Base-by-base conservation (phyloP, 2,888 invertebrate genomes). In the Hedya salicella region DNA sequence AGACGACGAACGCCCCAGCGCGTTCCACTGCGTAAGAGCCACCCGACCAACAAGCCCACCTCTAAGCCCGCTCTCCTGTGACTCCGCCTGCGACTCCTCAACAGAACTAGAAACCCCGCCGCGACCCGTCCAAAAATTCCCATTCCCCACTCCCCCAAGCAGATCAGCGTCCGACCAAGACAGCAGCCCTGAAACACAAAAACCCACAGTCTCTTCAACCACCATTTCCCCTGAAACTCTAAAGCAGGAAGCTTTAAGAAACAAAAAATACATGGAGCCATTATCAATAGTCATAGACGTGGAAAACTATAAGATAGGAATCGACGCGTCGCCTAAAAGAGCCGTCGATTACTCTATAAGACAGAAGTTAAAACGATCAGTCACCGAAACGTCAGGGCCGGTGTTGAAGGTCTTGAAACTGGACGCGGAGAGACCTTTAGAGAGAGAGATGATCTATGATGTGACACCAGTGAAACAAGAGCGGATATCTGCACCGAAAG, bases 1-100 rank as follows among this genome's bases (percentile, higher is more conserved):
- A n/a, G 91, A 91, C 36, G 88, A 86, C 62, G 89, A 91, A 63
- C 73, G 92, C 75, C 89, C 86, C 0, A 91, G 91, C 70, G 91
- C 91, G 0, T 92, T 91, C 71, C 90, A 90, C 68, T 91, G 81
- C 71, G 91, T 92, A 40, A 83, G 78, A 69, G 79, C 88, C 0
- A 86, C 85, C 0, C 88, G 87, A 75, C 88, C 93, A 0, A 91
- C 93, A 67, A 96, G 95, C 78, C 96, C 96, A 0, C 95, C 96
- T 0, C 78, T 95, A 13, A 96, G 96, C 75, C 96, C 96, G 0
- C 85, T 95, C 16, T 95, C 95, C 0, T 95, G 95, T 48, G 94
- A 94, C 49, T 95, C 95, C 5, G 95, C 95, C 57, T 94, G 94
- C 71, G 95, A 95, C 70, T 93, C 94, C 3, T 93, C 93, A 0